These are phyloP conservation scores for Macrotis lagotis DNA, from an alignment of 2,113 vertebrate species.

Conservation along the genomic window DNA sequence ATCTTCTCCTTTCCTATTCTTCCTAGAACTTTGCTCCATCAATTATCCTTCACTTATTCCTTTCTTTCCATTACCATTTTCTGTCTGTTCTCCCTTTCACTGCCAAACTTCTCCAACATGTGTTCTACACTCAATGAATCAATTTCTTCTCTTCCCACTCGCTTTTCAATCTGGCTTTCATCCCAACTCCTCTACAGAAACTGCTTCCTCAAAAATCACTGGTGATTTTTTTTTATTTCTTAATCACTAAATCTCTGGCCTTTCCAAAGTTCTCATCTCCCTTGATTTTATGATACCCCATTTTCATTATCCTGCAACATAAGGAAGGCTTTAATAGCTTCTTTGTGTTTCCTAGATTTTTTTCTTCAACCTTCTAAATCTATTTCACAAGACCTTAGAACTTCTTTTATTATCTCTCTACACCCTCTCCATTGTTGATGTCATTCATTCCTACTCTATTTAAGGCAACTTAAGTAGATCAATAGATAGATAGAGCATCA, in stretches of 20 bases:
- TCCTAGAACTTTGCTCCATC: background rate
- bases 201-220: background rate
- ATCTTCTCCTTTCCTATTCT: background rate
- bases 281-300: background rate
- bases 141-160: background rate
- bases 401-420: background rate
- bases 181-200: background rate
- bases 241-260: background rate
- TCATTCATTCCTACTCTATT: background rate
- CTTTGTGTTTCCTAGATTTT: background rate
- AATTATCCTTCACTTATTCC: background rate
- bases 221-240: background rate
- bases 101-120: background rate
- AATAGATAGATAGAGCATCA: too few species aligned
- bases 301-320: background rate
- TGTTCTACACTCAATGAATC: background rate
- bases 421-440: background rate
- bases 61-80: background rate
- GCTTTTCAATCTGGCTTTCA: background rate
- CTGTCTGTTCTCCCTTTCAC: background rate
- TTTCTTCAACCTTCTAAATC: background rate
- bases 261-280: background rate
- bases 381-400: background rate
- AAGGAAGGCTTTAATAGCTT: background rate
- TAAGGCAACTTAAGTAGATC: too few species aligned